phyloP scores from a whole-genome alignment of 2,797 vertebrate genomes.

The Ctenosaura bakeri region DNA sequence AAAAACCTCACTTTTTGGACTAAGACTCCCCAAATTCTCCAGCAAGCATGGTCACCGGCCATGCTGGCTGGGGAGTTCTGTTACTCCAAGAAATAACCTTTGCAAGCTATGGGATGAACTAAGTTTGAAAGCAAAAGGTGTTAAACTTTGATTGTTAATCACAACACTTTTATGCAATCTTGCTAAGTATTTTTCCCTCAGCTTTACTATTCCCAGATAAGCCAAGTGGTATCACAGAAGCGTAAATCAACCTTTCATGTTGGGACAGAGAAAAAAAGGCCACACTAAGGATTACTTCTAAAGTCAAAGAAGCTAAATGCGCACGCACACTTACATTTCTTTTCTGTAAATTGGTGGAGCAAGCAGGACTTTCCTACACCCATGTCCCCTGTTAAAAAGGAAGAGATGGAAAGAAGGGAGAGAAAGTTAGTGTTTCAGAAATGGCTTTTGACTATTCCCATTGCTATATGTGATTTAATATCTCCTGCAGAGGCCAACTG shows the following conservation, averaged over 20 bases:
- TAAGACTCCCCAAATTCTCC: no score
- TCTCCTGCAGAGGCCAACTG: not conserved
- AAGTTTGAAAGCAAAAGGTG: not conserved
- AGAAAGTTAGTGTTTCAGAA: not conserved
- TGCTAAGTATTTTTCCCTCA: not conserved
- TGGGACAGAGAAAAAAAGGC: not conserved
- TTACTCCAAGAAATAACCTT: no score
- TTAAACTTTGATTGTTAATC: not conserved
- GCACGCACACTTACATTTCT: conserved; percentile 93
- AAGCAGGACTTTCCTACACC: conserved; percentile 99
- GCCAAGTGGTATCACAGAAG: not conserved
- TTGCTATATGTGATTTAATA: not conserved
- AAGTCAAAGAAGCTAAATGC: not conserved
- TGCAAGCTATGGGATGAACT: not conserved
- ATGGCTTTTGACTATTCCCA: not conserved
- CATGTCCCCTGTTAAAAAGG: conserved; percentile 92
- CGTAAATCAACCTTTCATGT: fast-evolving
- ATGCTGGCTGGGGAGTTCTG: no score
- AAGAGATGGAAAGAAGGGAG: conserved; percentile 22
- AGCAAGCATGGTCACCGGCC: no score
- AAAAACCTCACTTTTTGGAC: no score
- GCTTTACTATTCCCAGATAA: not conserved
- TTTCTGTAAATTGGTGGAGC: conserved; percentile 99
- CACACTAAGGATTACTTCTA: not conserved
- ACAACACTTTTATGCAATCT: no score